Conservation (phyloP, 2,113 vertebrate genomes). For the Paralichthys olivaceus region DNA sequence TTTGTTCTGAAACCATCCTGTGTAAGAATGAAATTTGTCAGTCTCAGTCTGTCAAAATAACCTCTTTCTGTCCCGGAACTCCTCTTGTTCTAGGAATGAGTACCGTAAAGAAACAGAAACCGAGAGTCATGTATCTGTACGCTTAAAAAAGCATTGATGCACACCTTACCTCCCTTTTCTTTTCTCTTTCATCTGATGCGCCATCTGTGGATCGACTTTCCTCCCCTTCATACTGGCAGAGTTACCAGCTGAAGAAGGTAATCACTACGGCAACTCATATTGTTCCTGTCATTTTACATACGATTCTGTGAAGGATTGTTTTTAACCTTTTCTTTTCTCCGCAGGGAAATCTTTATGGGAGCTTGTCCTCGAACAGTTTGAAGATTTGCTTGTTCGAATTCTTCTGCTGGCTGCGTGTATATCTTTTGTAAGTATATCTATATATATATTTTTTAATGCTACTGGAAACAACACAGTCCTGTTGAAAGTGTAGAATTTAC, state of each 20-base stretch:
- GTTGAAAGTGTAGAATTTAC: neutral
- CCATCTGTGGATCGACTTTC: constrained; percentile 63
- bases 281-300: neutral
- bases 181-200: constrained; percentile 23
- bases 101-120: constrained; percentile 33
- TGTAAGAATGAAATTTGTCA: neutral
- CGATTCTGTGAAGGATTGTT: neutral
- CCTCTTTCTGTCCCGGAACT: neutral
- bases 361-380: constrained; percentile 97
- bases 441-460: neutral
- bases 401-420: constrained; percentile 98
- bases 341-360: constrained; percentile 97
- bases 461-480: neutral
- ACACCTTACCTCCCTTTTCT: neutral
- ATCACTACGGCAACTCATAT: constrained; percentile 32
- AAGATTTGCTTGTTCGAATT: constrained; percentile 98
- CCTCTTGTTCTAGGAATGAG: neutral
- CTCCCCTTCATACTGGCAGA: constrained; percentile 78
- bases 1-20: neutral
- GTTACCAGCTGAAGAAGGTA: constrained; percentile 97
- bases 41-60: neutral
- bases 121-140: neutral
- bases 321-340: constrained; percentile 35
- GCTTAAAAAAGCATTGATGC: constrained; percentile 7
- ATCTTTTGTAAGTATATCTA: constrained; percentile 93